Conservation (phyloP, 2,113 vertebrate genomes). For the Polypterus senegalus region DNA sequence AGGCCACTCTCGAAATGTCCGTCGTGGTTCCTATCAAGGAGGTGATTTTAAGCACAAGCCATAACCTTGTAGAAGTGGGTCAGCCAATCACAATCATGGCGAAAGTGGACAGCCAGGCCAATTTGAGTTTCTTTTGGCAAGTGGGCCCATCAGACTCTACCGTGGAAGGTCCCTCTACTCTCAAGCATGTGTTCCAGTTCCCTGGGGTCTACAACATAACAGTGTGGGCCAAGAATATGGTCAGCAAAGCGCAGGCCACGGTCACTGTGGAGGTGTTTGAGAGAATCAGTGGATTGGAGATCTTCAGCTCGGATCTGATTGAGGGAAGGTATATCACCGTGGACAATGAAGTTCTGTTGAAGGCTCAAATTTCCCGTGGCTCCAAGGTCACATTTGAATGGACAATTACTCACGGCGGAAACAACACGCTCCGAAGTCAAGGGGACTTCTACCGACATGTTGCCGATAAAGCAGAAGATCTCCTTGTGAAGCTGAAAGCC, state of each 20-base stretch:
- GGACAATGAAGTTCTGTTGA: constrained; percentile 30
- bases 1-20: constrained; percentile 21
- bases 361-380: constrained; percentile 33
- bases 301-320: constrained; percentile 28
- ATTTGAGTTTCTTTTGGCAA: constrained; percentile 41
- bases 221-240: constrained; percentile 33
- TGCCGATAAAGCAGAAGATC: constrained; percentile 27
- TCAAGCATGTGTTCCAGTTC: constrained; percentile 34
- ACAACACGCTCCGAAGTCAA: constrained; percentile 11
- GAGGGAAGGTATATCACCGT: constrained; percentile 36
- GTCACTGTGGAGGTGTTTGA: constrained; percentile 40
- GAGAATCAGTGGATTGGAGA: constrained; percentile 36
- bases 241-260: constrained; percentile 32
- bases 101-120: constrained; percentile 28
- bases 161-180: constrained; percentile 25
- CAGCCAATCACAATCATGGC: constrained; percentile 36
- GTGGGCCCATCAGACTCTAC: constrained; percentile 25
- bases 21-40: constrained; percentile 36
- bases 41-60: constrained; percentile 31
- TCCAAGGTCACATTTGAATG: constrained; percentile 50
- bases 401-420: constrained; percentile 24
- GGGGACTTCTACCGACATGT: constrained; percentile 29
- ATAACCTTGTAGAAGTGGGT: constrained; percentile 25
- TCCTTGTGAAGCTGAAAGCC: constrained; percentile 39
- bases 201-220: constrained; percentile 40